A percentile compares a stretch with the other conserved stretches of the same genome.
phyloP scores from a whole-genome alignment of 2,113 vertebrate genomes.

The Vidua macroura region DNA sequence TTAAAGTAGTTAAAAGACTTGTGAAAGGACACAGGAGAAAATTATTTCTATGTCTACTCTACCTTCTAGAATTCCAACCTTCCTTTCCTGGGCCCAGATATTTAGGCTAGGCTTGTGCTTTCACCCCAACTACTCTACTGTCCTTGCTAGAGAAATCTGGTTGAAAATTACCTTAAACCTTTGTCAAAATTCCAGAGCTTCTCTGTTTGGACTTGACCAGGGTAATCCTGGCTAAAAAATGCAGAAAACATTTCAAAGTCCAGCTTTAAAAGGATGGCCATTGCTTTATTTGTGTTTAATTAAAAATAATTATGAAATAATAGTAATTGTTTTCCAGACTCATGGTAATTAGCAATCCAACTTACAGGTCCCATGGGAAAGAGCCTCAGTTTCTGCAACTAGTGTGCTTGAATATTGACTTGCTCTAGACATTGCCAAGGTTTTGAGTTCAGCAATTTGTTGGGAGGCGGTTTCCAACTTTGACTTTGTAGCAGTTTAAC shows the following conservation, averaged over 20 bases:
- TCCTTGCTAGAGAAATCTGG: neutral
- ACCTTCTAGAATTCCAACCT: neutral
- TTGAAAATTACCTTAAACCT: neutral
- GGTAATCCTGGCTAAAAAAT: neutral
- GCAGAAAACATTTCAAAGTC: constrained; percentile 52
- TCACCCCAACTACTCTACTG: neutral
- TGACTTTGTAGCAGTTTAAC: neutral
- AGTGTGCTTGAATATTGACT: neutral
- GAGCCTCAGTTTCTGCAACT: neutral
- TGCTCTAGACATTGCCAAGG: neutral
- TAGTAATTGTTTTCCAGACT: constrained; percentile 33
- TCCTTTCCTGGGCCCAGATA: neutral
- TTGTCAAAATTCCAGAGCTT: neutral
- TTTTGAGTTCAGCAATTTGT: constrained; percentile 29
- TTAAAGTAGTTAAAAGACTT: neutral
- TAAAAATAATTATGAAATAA: constrained; percentile 41
- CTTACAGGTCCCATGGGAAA: constrained; percentile 52
- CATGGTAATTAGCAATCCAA: constrained; percentile 24
- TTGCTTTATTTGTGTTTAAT: constrained; percentile 55
- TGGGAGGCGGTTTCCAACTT: constrained; percentile 47
- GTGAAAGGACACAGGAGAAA: neutral
- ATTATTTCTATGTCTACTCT: neutral
- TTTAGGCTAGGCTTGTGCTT: neutral
- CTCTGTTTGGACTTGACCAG: constrained; percentile 2
- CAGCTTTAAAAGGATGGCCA: constrained; percentile 28